Base-by-base conservation (phyloP, 1,140 invertebrate genomes). In the Streblospio benedicti region DNA sequence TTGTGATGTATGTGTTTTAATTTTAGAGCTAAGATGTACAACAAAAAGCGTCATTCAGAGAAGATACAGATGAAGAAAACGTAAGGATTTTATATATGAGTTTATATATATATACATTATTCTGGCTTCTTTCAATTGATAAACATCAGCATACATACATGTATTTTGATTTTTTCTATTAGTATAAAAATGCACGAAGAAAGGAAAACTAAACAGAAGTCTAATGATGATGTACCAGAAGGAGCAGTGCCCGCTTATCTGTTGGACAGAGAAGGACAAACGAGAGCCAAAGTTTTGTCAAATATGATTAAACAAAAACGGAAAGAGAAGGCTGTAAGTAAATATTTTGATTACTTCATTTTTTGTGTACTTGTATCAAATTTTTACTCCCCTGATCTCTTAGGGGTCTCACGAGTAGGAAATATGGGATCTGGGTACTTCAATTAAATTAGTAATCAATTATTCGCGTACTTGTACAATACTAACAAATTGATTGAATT, bases 301-400 rank as follows among this genome's bases (percentile, higher is more conserved):
- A 99, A 98, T 74, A 97, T 97, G 88, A 96, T 99, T 59, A 99
- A 99, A 81, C 95, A 99, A 76, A 99, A 99, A 78, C 83, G 97
- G 1, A 99, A 99, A 79, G 96, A 99, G 78, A 99, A 99, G 74
- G 94, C 93, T 58, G 80, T 81, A 71, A 71, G 74, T 71, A 27
- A 38, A 62, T 51, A n/a, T n/a, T n/a, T n/a, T n/a, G n/a, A n/a
- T n/a, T n/a, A n/a, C n/a, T n/a, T n/a, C n/a, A n/a, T n/a, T n/a
- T n/a, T n/a, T 31, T 23, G 18, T 23, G 28, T 2, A 1, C 14
- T 27, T 57, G 27, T n/a, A n/a, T n/a, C n/a, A n/a, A n/a, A n/a
- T n/a, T n/a, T n/a, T n/a, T n/a, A n/a, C n/a, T n/a, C n/a, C n/a
- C n/a, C n/a, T n/a, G n/a, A n/a, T n/a, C n/a, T n/a, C n/a, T n/a